Evolutionary conservation across 2,113 vertebrate genomes (phyloP).

Genomic region (Bubalus kerabau): DNA sequence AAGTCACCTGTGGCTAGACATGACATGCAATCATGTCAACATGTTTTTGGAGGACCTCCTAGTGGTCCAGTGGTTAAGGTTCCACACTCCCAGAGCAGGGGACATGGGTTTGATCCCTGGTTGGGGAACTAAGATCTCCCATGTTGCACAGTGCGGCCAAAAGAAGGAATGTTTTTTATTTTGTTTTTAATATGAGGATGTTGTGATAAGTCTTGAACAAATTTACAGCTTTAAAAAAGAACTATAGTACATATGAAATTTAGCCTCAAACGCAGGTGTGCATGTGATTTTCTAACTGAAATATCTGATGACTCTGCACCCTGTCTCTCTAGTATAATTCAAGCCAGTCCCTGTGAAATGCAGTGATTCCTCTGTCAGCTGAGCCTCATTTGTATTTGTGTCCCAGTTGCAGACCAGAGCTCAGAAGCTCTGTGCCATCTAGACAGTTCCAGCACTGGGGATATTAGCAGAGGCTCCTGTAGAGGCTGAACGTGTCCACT

Average conservation of each 20-base stretch:
- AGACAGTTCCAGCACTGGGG: neutral
- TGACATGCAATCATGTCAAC: neutral
- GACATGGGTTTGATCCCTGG: neutral
- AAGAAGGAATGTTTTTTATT: neutral
- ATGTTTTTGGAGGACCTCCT: neutral
- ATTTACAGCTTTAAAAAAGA: neutral
- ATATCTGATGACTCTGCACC: neutral
- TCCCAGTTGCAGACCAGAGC: neutral
- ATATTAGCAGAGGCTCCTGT: neutral
- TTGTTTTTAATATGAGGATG: neutral
- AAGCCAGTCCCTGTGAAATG: neutral
- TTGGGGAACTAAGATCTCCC: neutral
- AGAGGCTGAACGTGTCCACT: neutral
- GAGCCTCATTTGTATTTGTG: neutral
- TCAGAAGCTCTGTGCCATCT: neutral
- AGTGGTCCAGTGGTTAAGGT: neutral
- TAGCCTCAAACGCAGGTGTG: neutral
- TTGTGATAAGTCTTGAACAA: neutral
- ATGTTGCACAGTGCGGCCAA: accelerated
- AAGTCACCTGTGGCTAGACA: neutral
- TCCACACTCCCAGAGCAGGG: neutral
- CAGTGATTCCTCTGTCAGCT: neutral
- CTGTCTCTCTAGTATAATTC: neutral
- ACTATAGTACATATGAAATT: neutral
- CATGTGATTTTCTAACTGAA: neutral